Percentiles rank a stretch among this genome's conserved stretches.
Evolutionary conservation across 2,888 invertebrate genomes (phyloP).

Genomic region (Brachylomia viminalis): DNA sequence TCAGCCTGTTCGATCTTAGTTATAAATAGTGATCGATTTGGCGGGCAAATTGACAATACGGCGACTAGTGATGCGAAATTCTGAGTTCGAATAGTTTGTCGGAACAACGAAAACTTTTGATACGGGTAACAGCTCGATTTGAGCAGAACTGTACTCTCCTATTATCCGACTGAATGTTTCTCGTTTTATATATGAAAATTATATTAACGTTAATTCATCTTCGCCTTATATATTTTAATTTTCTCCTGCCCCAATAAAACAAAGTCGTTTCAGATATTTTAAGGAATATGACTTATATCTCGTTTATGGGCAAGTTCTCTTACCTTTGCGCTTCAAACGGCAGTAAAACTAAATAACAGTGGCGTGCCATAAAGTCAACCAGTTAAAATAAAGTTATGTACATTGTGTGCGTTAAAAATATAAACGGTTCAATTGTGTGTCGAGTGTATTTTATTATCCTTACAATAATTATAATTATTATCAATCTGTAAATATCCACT

Average conservation of each 20-base stretch:
- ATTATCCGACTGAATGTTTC: slow-evolving; percentile 6
- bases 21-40: slow-evolving; percentile 88
- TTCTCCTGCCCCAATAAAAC: slow-evolving; percentile 10
- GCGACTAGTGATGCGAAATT: slow-evolving; percentile 69
- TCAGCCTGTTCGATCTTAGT: slow-evolving; percentile 66
- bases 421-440: slow-evolving; percentile 11
- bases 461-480: slow-evolving; percentile 11
- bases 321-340: slow-evolving; percentile 36
- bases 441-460: slow-evolving; percentile 17
- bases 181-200: slow-evolving; percentile 14
- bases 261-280: slow-evolving; percentile 24
- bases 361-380: slow-evolving; percentile 16
- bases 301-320: slow-evolving; percentile 48
- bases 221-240: slow-evolving; percentile 14
- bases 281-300: slow-evolving; percentile 28
- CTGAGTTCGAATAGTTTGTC: slow-evolving; percentile 50
- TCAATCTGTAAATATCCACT: slow-evolving; percentile 20
- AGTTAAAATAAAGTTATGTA: slow-evolving; percentile 17
- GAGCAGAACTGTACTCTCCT: slow-evolving; percentile 50
- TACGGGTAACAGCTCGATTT: slow-evolving; percentile 39
- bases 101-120: slow-evolving; percentile 53
- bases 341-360: slow-evolving; percentile 29
- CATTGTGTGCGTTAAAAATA: neutral
- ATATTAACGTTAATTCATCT: slow-evolving; percentile 18
- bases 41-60: slow-evolving; percentile 81